Evolutionary conservation across 1,140 invertebrate genomes (phyloP).

Genomic region (Muscidifurax raptorellus): DNA sequence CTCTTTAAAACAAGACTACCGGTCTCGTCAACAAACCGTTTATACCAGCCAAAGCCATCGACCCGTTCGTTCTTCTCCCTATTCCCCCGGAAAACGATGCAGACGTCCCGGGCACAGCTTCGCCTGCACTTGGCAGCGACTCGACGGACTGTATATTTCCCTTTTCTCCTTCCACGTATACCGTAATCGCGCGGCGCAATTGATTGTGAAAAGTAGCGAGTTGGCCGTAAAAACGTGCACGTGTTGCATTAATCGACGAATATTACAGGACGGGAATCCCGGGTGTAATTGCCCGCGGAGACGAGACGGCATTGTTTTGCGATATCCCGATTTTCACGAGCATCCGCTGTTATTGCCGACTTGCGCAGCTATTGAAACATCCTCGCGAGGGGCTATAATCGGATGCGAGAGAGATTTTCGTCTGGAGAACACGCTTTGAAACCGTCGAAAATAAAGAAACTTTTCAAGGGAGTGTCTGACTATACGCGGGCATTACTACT

Average conservation of each 20-base stretch:
- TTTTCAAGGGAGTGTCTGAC: background rate
- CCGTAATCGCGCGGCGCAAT: constrained; percentile 12
- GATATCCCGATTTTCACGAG: background rate
- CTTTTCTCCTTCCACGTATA: no score
- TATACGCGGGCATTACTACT: background rate
- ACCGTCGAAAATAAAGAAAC: background rate
- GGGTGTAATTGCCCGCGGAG: background rate
- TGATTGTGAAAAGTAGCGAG: constrained; percentile 1
- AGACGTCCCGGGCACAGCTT: background rate
- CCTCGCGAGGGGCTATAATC: background rate
- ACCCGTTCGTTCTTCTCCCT: background rate
- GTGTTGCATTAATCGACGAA: constrained; percentile 9
- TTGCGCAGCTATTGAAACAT: background rate
- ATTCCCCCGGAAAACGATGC: background rate
- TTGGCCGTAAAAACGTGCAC: background rate
- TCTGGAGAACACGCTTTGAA: no score
- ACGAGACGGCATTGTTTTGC: background rate
- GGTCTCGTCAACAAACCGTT: background rate
- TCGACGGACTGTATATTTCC: constrained; percentile 5
- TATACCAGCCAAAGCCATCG: background rate
- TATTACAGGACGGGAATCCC: background rate
- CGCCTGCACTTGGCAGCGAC: constrained; percentile 20
- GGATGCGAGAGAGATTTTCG: background rate
- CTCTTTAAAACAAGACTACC: background rate
- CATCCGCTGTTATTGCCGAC: background rate